Conservation (phyloP, 2,888 invertebrate species). For the Ectemnius cavifrons region DNA sequence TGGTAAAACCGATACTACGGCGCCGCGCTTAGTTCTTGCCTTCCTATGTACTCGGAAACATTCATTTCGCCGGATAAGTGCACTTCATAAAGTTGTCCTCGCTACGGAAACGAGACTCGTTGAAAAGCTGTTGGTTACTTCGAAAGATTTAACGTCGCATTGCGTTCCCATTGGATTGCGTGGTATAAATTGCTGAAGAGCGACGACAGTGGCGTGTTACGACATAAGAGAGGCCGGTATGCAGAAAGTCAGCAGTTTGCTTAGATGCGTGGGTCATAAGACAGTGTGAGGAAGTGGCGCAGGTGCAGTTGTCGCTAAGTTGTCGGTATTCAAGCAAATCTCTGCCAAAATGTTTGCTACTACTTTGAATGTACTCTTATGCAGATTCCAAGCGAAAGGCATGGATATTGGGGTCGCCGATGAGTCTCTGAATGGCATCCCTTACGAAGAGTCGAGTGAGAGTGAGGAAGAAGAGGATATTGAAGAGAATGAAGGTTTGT, state of each 20-base stretch:
- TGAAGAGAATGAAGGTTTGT: conserved; percentile 74
- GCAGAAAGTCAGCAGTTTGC: conserved; percentile 35
- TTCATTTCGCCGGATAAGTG: neutral
- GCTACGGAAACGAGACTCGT: neutral
- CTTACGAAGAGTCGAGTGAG: conserved; percentile 85
- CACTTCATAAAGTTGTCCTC: neutral
- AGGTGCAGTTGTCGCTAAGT: too few relatives aligned
- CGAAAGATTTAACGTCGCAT: neutral
- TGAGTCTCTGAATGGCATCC: conserved; percentile 86
- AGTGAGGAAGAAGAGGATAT: conserved; percentile 84
- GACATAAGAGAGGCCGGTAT: conserved; percentile 16
- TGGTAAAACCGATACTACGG: conserved; percentile 4
- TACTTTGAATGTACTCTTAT: conserved; percentile 47
- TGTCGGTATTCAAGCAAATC: too few relatives aligned
- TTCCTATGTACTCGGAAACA: neutral
- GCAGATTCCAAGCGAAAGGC: conserved; percentile 89
- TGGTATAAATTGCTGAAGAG: neutral
- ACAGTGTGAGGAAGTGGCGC: neutral
- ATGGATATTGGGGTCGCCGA: conserved; percentile 90
- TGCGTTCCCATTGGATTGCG: neutral
- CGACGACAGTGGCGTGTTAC: neutral
- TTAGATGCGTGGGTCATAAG: conserved; percentile 5
- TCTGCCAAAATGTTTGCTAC: conserved; percentile 44
- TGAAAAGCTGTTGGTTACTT: neutral
- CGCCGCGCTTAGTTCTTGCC: neutral